A percentile compares a stretch with the other conserved stretches of the same genome.
Evolutionary conservation across 53 echinoderm and acorn worm species (phyloP).

Genomic region (Actinopyga echinites): DNA sequence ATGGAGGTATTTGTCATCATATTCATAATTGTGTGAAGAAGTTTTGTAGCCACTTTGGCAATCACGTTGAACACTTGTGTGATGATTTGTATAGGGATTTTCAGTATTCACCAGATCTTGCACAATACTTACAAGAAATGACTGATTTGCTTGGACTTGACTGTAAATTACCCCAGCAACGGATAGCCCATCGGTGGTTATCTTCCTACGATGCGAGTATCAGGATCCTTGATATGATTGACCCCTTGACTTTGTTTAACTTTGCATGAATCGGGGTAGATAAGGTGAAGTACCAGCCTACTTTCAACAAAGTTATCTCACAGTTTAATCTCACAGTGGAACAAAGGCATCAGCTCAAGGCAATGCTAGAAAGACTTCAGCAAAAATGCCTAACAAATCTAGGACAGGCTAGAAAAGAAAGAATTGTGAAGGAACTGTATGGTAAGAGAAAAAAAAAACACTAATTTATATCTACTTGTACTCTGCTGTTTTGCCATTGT

Average conservation of each 20-base stretch:
- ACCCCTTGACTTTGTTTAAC: not conserved
- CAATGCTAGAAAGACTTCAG: not conserved
- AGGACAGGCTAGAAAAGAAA: constrained; percentile 29
- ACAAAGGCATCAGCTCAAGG: not conserved
- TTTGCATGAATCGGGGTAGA: not conserved
- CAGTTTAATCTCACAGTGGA: not conserved
- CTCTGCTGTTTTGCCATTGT: constrained; percentile 44
- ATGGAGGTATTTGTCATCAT: constrained; percentile 57
- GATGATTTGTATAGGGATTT: constrained; percentile 37
- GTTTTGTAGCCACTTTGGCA: constrained; percentile 36
- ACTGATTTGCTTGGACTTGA: constrained; percentile 13
- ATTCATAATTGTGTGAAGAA: constrained; percentile 45
- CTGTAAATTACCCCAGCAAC: constrained; percentile 4
- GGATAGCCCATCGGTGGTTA: constrained; percentile 29
- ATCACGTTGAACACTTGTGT: constrained; percentile 35
- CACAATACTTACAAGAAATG: constrained; percentile 15
- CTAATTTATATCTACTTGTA: constrained; percentile 31
- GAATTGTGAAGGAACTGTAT: constrained; percentile 37
- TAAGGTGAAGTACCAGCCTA: not conserved
- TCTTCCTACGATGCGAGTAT: constrained; percentile 1
- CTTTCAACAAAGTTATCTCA: not conserved
- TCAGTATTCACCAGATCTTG: constrained; percentile 39
- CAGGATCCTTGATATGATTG: not conserved
- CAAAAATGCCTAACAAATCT: constrained; percentile 21
- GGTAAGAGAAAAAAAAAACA: constrained; percentile 34